Base-by-base conservation (phyloP, 2,113 vertebrate species). In the Pygoscelis adeliae region DNA sequence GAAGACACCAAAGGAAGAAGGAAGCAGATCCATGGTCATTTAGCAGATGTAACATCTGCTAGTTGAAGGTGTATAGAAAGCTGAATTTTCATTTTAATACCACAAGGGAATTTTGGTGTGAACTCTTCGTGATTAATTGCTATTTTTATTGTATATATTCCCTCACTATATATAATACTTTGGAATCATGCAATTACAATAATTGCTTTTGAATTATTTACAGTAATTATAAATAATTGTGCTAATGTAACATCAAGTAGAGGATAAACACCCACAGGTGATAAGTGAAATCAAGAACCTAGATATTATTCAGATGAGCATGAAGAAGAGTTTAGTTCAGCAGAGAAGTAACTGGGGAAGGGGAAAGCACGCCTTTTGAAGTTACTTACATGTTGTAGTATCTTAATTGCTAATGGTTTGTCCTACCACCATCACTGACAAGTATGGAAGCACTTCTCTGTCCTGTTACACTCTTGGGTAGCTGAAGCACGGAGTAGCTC, bases 161-260 rank as follows among this genome's bases (percentile, higher is more conserved):
- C 32, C 38, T 94, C 22, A 11, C 61, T 93, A 9, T 87, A 55
- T 84, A 81, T 92, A 92, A 66, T 44, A 46, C 23, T 78, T 72
- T 53, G 63, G 81, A 95, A 79, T 91, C n/a, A 27, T 79, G 52
- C 84, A 91, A 91, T 96, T 96, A 76, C 70, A 93, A 9, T 97
- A 95, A 97, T 94, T 95, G 34, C 61, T 69, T 94, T 93, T 34
- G 34, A 89, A 97, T 97, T 95, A 97, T 97, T 97, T 97, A 94
- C 56, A 83, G 84, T 91, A 91, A 94, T 96, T 97, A 95, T 84
- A 76, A 89, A 91, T 96, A 96, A 96, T 96, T 91, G 62, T 73
- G 19, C 47, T 82, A 94, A 87, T 93, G 52, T 87, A 94, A 82
- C 36, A 56, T 85, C 73, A 87, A 85, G 67, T 61, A 55, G 65